Percentiles rank a stretch among this genome's conserved stretches.
Evolutionary conservation across 2,113 vertebrate species (phyloP).

Genomic region (Siniperca chuatsi): DNA sequence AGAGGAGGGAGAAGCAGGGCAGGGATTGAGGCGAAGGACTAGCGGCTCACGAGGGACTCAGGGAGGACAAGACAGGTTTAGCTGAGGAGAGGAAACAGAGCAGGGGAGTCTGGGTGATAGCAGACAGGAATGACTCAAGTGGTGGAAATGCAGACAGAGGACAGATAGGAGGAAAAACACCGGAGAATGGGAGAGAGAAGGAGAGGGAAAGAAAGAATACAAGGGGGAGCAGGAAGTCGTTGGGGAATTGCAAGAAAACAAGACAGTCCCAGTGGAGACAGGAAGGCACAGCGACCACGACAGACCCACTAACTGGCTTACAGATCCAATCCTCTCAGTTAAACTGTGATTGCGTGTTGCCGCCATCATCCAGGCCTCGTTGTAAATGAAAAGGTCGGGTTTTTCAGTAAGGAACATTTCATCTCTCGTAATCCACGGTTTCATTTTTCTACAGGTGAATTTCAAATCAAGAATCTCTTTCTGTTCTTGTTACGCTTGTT

Average conservation of each 20-base stretch:
- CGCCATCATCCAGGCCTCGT: background rate
- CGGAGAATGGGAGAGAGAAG: no score
- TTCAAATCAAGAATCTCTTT: background rate
- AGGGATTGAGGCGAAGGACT: constrained; percentile 33
- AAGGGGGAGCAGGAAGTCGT: background rate
- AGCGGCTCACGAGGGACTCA: constrained; percentile 39
- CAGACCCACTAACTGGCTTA: background rate
- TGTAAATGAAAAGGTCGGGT: background rate
- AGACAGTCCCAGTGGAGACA: background rate
- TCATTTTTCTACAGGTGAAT: background rate
- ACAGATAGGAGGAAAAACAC: background rate
- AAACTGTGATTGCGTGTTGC: background rate
- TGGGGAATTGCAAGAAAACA: background rate
- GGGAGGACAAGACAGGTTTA: constrained; percentile 40
- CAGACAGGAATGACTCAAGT: constrained; percentile 17
- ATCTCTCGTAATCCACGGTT: background rate
- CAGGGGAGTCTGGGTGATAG: constrained; percentile 15
- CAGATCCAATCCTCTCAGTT: background rate
- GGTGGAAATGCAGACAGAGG: background rate
- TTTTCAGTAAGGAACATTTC: no score
- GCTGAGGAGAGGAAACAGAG: constrained; percentile 2
- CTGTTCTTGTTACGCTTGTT: no score
- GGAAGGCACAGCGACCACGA: background rate
- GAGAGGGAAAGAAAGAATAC: background rate
- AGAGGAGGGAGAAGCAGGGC: background rate